phyloP scores from a whole-genome alignment of 2,113 vertebrate genomes.

The Atrichornis clamosus region DNA sequence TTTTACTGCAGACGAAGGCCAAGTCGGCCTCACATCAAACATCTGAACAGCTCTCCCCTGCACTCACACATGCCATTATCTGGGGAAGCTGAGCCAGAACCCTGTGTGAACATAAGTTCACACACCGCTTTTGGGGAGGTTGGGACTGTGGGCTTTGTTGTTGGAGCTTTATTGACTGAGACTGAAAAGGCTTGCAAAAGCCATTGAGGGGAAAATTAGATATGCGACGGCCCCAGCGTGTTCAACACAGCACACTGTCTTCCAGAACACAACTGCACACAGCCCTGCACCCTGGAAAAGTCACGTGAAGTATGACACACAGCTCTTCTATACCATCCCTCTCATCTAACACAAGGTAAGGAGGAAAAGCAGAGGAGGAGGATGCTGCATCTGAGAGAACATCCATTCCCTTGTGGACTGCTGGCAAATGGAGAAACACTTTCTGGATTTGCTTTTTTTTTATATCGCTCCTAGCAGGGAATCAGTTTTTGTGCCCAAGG shows the following conservation, averaged over 20 bases:
- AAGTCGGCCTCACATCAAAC: neutral
- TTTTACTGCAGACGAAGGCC: neutral
- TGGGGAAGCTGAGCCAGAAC: neutral
- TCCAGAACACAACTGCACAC: neutral
- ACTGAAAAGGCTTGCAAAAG: neutral
- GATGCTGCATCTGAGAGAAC: neutral
- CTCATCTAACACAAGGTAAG: neutral
- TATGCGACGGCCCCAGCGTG: neutral
- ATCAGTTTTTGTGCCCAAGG: neutral
- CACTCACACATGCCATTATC: neutral
- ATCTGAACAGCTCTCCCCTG: neutral
- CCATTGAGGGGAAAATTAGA: neutral
- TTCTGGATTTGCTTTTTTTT: neutral
- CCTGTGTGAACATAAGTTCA: neutral
- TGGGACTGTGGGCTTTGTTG: neutral
- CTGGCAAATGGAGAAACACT: neutral
- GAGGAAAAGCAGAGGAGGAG: neutral
- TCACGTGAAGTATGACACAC: neutral
- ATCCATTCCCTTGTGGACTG: neutral
- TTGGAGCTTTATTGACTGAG: neutral
- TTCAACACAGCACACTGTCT: fast-evolving
- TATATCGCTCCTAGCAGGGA: neutral
- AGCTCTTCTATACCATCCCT: neutral
- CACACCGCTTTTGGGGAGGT: neutral
- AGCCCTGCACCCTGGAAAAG: fast-evolving